These are phyloP conservation scores for Eledone cirrhosa DNA, from an alignment of 2,888 invertebrate genomes.

Conservation along the genomic window DNA sequence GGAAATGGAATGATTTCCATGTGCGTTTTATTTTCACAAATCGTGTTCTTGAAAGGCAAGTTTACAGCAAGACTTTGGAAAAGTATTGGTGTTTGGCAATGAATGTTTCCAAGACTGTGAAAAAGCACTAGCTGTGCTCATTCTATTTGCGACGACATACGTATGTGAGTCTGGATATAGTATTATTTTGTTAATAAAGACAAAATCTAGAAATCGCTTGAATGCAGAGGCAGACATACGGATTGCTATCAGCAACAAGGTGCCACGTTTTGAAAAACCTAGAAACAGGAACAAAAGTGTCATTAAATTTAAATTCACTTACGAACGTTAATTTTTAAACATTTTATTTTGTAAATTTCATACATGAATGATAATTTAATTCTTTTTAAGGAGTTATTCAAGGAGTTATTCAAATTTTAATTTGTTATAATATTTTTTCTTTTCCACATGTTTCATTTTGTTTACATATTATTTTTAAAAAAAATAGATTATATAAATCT, in stretches of 20 bases:
- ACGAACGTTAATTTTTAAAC: background rate
- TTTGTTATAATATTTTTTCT: no score
- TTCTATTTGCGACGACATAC: background rate
- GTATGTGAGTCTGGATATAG: background rate
- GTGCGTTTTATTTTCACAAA: background rate
- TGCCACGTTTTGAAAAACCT: background rate
- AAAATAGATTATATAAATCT: background rate
- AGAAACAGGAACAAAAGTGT: constrained; percentile 17
- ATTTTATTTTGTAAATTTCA: no score
- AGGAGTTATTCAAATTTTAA: no score
- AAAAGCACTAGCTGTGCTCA: background rate
- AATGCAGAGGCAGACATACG: background rate
- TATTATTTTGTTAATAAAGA: background rate
- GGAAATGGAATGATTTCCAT: no score
- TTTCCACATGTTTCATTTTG: no score
- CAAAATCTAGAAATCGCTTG: constrained; percentile 18
- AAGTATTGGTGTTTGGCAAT: background rate
- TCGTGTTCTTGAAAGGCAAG: background rate
- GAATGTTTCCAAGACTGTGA: constrained; percentile 21
- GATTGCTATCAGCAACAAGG: background rate
- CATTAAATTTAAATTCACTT: background rate
- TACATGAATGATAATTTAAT: no score
- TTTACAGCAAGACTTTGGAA: constrained; percentile 1
- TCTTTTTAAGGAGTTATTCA: no score
- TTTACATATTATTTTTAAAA: background rate